A percentile compares a stretch with the other conserved stretches of the same genome.
Conservation (phyloP, 2,888 invertebrate genomes). For the Lasius fuliginosus region DNA sequence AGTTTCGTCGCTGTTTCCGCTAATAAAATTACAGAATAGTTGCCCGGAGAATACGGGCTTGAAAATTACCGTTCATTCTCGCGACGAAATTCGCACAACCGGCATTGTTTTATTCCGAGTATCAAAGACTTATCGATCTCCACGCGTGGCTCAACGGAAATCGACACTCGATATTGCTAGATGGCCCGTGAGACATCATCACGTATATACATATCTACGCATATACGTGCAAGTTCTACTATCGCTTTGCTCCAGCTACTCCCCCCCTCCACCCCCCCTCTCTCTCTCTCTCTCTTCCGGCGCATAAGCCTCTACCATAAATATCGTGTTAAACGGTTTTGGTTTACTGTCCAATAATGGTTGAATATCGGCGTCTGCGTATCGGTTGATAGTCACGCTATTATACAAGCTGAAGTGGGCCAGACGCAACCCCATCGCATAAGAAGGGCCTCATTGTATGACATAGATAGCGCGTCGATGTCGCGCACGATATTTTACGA, state of each 20-base stretch:
- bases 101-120: conserved; percentile 5
- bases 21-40: conserved; percentile 48
- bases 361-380: conserved; percentile 79
- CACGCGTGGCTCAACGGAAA: conserved; percentile 27
- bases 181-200: conserved; percentile 77
- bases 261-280: neutral
- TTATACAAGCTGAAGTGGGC: conserved; percentile 60
- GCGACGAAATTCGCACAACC: neutral
- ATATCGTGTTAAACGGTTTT: conserved; percentile 83
- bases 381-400: conserved; percentile 76
- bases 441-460: conserved; percentile 73
- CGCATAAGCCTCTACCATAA: conserved; percentile 80
- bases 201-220: conserved; percentile 41
- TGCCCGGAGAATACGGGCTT: conserved; percentile 5
- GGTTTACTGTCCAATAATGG: conserved; percentile 83
- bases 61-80: conserved; percentile 33
- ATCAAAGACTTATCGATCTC: conserved; percentile 13
- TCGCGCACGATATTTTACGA: conserved; percentile 20
- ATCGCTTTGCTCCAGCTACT: conserved; percentile 77
- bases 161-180: conserved; percentile 78
- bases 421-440: conserved; percentile 49
- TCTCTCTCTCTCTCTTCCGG: conserved; percentile 34
- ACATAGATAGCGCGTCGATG: conserved; percentile 66
- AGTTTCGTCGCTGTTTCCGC: conserved; percentile 39
- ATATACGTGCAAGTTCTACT: conserved; percentile 61